Conservation (phyloP, 2,113 vertebrate species). For the Oceanites oceanicus region DNA sequence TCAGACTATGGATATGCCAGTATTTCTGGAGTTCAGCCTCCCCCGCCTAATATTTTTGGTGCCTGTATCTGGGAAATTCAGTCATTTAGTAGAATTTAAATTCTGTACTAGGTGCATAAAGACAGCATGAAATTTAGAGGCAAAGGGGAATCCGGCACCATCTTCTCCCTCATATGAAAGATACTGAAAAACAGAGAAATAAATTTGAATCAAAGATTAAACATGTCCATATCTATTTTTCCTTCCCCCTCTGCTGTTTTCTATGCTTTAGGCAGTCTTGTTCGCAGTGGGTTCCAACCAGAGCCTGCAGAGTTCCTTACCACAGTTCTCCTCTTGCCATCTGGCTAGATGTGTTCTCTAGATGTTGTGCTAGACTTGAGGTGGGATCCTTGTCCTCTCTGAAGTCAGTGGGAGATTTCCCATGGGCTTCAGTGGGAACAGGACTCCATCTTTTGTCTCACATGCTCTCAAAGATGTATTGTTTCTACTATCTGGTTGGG, state of each 20-base stretch:
- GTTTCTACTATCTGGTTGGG: not conserved
- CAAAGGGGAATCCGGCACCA: not conserved
- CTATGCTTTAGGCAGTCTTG: not conserved
- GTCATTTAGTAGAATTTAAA: not conserved
- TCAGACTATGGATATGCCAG: not conserved
- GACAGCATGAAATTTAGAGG: not conserved
- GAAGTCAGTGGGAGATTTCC: not conserved
- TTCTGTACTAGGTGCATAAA: too few species aligned
- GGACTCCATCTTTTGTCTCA: not conserved
- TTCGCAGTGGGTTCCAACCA: not conserved
- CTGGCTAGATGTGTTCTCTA: not conserved
- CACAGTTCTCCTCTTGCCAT: not conserved
- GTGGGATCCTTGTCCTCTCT: not conserved
- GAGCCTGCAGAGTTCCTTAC: not conserved
- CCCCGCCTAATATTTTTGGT: not conserved
- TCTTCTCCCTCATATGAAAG: not conserved
- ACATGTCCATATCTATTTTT: not conserved
- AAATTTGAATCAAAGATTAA: not conserved
- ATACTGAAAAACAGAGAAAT: not conserved
- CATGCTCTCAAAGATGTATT: not conserved
- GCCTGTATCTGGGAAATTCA: not conserved
- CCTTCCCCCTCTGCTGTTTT: not conserved
- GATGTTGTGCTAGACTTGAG: not conserved
- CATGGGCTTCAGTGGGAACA: not conserved
- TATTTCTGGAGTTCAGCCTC: not conserved